Evolutionary conservation across 2,888 invertebrate genomes (phyloP), one percentile per base, ranked within the genome.

Genomic region (Bembecia ichneumoniformis): DNA sequence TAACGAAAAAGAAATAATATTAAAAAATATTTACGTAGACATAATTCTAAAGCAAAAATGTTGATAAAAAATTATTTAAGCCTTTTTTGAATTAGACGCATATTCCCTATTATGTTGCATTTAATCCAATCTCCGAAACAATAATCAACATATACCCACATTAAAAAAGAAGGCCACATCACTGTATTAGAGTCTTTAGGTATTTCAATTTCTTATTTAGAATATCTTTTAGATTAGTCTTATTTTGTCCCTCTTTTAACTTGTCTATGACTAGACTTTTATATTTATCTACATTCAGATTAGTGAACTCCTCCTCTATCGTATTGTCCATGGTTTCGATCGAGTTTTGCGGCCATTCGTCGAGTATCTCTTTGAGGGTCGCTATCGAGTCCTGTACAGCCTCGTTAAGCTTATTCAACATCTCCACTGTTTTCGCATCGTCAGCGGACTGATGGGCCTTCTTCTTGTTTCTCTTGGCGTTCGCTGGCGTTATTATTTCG

Each of bases 401-500:
- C 4, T 69, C 66, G 63, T 82, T 84, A 11, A 84, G 66, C 53
- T 70, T 60, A 59, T 68, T 68, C 15, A 87, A 62, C 1, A 75
- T 57, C 53, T 79, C 70, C 0, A 66, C 53, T 0, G 79, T 82
- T 55, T 80, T 69, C 1, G 79, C 58, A 43, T 87, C 86, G 53
- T 87, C 87, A 0, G 82, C 81, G 0, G 86, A 83, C 1, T 83
- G 78, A 51, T 72, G 82, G 1, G 74, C 64, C 49, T 90, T 91
- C 72, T 90, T 90, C 62, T 90, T 91, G 1, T 87, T 82, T 60
- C 90, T 91, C 63, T 89, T 90, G 36, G 77, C 62, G 69, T 78
- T 80, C 46, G 88, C 60, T 44, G 89, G 88, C 43, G 87, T 78
- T 17, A 82, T 69, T 16, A 90, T 56, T 51, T 90, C 89, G 63